Base-by-base conservation (phyloP, 2,888 invertebrate species). In the Melitaea athalia region DNA sequence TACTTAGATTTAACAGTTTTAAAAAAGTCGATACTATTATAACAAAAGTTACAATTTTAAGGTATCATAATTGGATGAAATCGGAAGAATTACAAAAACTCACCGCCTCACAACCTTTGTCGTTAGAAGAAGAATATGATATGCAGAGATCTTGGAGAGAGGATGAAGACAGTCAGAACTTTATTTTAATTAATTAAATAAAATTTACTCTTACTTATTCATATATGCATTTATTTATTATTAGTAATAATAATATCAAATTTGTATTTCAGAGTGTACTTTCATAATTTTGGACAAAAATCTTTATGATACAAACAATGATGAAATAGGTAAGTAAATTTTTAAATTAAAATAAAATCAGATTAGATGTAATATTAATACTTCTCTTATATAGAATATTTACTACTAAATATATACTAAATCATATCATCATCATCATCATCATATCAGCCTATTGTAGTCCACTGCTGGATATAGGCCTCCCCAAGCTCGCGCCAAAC, bases 31-130 rank as follows among this genome's bases (percentile, higher is more conserved):
- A 50, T 59, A 38, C 33, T 43, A 59, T 17, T 38, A 33, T 2
- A 24, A 24, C 24, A 24, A 50, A 45, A 62, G 8, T 55, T 63
- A 15, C 1, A 61, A 42, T 45, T 81, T 83, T 63, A 73, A 97
- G 97, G 80, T 99, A 99, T 85, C 98, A 99, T 85, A 86, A 94
- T 72, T 99, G 99, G 99, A 99, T 99, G 99, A 94, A 96, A 82
- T 96, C 95, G 55, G 93, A 95, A 76, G 97, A 97, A 83, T 91
- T 99, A 17, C 96, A 96, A 80, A 89, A 94, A 75, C 89, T 98
- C 59, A 99, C 99, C 10, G 98, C 97, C 7, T 99, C 99, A 0
- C 97, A 98, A 82, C 96, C 97, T 3, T 89, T 99, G 57, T 94
- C 95, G 0, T 84, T 99, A 53, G 94, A 96, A 64, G 95, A 98